Percentiles rank a stretch among this genome's conserved stretches.
These are phyloP conservation scores for Drosophila paulistorum DNA, from an alignment of 1,140 invertebrate genomes.

Conservation along the genomic window DNA sequence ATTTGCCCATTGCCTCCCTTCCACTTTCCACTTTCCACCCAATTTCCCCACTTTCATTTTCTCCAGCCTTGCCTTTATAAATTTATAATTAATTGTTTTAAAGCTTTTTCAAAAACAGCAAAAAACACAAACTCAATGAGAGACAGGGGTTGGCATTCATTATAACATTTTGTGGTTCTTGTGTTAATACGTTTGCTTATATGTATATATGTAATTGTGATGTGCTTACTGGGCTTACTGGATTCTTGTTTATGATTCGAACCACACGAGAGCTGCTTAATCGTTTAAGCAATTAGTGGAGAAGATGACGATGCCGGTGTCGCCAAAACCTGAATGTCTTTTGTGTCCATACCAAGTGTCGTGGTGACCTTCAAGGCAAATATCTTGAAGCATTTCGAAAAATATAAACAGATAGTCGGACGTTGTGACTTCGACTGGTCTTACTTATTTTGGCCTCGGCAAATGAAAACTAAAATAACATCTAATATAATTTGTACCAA, in stretches of 20 bases:
- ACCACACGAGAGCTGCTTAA: constrained; percentile 11
- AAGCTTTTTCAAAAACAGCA: constrained; percentile 47
- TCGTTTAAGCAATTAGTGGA: constrained; percentile 20
- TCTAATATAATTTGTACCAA: too few relatives aligned
- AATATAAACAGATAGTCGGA: too few relatives aligned
- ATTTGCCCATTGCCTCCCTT: constrained; percentile 19
- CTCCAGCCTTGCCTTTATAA: constrained; percentile 51
- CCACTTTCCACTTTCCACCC: neutral
- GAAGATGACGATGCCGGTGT: neutral
- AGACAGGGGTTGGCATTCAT: constrained; percentile 19
- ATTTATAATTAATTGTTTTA: constrained; percentile 82
- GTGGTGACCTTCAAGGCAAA: too few relatives aligned
- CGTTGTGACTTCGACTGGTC: too few relatives aligned
- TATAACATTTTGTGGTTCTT: constrained; percentile 72
- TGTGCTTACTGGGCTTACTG: constrained; percentile 16
- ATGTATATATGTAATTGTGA: neutral
- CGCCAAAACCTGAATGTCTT: neutral
- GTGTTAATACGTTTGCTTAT: constrained; percentile 44
- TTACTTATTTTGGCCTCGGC: too few relatives aligned
- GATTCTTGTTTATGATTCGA: constrained; percentile 24
- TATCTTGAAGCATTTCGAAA: too few relatives aligned
- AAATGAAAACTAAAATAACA: too few relatives aligned
- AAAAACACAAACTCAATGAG: constrained; percentile 11
- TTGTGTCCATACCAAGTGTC: too few relatives aligned
- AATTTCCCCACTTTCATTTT: neutral